phyloP scores from a whole-genome alignment of 2,797 vertebrate genomes.

The Lophotriccus pileatus region DNA sequence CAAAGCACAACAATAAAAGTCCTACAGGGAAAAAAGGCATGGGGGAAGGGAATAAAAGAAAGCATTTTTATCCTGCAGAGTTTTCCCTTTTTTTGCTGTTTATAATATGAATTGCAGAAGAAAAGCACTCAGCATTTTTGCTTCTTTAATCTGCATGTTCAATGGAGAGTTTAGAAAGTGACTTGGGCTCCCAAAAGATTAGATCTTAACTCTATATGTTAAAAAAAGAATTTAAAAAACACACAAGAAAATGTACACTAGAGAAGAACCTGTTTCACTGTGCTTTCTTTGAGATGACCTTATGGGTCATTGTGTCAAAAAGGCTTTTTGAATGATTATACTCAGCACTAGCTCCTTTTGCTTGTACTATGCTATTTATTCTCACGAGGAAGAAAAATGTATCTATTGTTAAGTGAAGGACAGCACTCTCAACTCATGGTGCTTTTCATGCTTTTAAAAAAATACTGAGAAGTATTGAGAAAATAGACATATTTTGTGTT shows the following conservation, averaged over 20 bases:
- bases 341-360: not conserved
- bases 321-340: not conserved
- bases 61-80: not conserved
- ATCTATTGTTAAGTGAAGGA: not conserved
- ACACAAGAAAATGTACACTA: not conserved
- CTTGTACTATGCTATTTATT: not conserved
- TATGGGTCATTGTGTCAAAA: not conserved
- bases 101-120: not conserved
- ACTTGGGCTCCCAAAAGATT: not conserved
- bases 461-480: not conserved
- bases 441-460: not conserved
- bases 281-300: not conserved
- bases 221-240: not conserved
- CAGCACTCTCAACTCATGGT: not conserved
- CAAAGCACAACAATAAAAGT: not conserved
- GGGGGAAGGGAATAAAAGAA: not conserved
- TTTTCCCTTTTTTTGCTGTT: not conserved
- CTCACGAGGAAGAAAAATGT: not conserved
- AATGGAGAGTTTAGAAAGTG: not conserved
- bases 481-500: not conserved
- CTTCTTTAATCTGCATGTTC: not conserved
- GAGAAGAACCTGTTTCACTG: not conserved
- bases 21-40: not conserved
- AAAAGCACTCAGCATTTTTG: not conserved
- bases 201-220: not conserved